phyloP scores from a whole-genome alignment of 1,140 invertebrate species.

The Drosophila virilis region DNA sequence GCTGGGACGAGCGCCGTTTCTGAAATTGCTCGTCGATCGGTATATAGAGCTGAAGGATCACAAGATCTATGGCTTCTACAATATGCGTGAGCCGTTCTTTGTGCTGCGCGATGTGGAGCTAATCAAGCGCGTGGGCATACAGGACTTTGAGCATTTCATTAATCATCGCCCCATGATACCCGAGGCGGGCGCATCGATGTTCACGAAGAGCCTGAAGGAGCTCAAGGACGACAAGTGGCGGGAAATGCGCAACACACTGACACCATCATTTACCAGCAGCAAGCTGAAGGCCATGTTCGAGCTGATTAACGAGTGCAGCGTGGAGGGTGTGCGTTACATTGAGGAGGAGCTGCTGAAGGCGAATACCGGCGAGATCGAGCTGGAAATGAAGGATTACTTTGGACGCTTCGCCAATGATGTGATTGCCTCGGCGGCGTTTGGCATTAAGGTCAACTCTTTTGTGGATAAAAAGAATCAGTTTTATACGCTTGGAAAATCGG shows the following conservation, averaged over 20 bases:
- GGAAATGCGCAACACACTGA: conserved; percentile 84
- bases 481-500: conserved; percentile 76
- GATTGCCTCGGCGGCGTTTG: conserved; percentile 86
- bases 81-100: conserved; percentile 64
- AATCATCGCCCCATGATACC: conserved; percentile 82
- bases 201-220: conserved; percentile 69
- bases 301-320: conserved; percentile 64
- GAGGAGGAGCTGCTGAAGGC: conserved; percentile 20
- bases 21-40: conserved; percentile 40
- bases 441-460: conserved; percentile 85
- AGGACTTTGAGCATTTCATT: conserved; percentile 88
- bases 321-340: conserved; percentile 48
- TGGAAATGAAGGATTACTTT: conserved; percentile 85
- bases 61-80: conserved; percentile 63
- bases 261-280: conserved; percentile 85
- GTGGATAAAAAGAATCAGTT: conserved; percentile 85
- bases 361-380: conserved; percentile 37
- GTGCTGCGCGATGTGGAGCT: conserved; percentile 86
- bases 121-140: conserved; percentile 87
- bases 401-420: conserved; percentile 85
- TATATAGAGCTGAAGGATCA: conserved; percentile 19
- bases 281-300: conserved; percentile 85
- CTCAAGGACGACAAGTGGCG: conserved; percentile 84
- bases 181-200: conserved; percentile 64
- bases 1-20: conserved; percentile 32